Evolutionary conservation across 1,140 invertebrate species (phyloP).

Genomic region (Penaeus vannamei): DNA sequence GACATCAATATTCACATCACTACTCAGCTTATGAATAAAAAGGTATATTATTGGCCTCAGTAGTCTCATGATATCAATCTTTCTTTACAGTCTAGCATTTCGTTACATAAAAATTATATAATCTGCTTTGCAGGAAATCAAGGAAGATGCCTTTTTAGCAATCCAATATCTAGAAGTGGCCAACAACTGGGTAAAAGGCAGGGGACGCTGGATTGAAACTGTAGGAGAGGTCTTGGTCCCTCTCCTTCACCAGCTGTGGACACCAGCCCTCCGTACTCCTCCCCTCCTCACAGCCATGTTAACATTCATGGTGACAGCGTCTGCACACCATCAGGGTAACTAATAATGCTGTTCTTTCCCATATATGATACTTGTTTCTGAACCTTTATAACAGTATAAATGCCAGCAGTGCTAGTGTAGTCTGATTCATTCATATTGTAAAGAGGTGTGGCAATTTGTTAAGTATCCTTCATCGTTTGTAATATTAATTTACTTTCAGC

Average conservation of each 20-base stretch:
- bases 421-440: too few species aligned
- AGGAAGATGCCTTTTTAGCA: not conserved
- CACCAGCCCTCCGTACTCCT: conserved; percentile 2
- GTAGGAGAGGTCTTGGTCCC: conserved; percentile 37
- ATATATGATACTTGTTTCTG: too few species aligned
- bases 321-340: conserved; percentile 39
- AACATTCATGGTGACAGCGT: conserved; percentile 38
- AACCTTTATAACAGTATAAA: too few species aligned
- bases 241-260: conserved; percentile 40
- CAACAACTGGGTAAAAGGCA: conserved; percentile 39
- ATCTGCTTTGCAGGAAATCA: not conserved
- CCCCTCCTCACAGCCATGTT: conserved; percentile 30
- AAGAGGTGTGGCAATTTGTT: too few species aligned
- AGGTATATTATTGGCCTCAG: not conserved
- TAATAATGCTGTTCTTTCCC: not conserved
- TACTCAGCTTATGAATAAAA: conserved; percentile 32
- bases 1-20: conserved; percentile 51
- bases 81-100: not conserved
- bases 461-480: not conserved
- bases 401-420: too few species aligned
- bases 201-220: conserved; percentile 10
- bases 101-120: not conserved
- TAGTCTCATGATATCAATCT: too few species aligned
- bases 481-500: not conserved
- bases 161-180: conserved; percentile 41